Evolutionary conservation across 2,113 vertebrate genomes (phyloP).

Genomic region (Podiceps cristatus): DNA sequence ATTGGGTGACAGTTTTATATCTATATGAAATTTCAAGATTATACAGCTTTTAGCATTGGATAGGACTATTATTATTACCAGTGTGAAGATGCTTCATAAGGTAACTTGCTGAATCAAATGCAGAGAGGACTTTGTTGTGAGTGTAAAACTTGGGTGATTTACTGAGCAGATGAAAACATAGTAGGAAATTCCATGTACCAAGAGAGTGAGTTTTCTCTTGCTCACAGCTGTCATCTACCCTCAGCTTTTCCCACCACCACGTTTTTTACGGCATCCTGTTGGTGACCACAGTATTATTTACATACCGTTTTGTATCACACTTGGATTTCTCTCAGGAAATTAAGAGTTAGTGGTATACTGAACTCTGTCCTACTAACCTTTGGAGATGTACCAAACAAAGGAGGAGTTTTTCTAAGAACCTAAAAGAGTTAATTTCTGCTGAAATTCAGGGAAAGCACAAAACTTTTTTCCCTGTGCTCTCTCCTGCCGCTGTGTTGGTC

Average conservation of each 20-base stretch:
- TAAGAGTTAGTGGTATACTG: background rate
- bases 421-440: background rate
- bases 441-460: background rate
- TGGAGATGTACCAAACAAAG: background rate
- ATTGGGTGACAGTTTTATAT: background rate
- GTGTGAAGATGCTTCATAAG: background rate
- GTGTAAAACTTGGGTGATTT: background rate
- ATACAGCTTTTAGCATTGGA: background rate
- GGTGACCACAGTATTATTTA: slow-evolving; percentile 31
- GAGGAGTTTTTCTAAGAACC: background rate
- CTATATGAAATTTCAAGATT: background rate
- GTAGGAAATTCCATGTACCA: background rate
- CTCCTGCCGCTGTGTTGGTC: background rate
- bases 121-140: background rate
- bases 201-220: background rate
- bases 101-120: background rate
- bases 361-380: slow-evolving; percentile 30
- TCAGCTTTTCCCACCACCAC: background rate
- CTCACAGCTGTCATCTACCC: background rate
- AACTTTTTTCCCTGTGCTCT: background rate
- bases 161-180: background rate
- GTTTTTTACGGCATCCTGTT: slow-evolving; percentile 32
- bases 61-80: background rate
- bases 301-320: background rate
- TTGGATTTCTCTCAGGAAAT: slow-evolving; percentile 36